Base-by-base conservation (phyloP, 2,888 invertebrate species). In the Amphipoea oculea region DNA sequence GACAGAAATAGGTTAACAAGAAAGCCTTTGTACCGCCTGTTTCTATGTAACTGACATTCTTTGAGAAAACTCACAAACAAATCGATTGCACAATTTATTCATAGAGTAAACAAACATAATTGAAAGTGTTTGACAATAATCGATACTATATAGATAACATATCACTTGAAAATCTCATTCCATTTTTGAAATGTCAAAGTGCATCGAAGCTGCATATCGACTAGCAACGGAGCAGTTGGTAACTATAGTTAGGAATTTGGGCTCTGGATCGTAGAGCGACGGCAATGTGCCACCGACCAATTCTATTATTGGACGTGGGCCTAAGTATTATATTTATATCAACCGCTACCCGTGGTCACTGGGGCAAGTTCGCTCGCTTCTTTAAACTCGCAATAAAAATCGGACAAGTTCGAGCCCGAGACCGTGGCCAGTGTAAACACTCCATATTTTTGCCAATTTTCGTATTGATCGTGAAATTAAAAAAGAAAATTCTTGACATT, bases 361-460 rank as follows among this genome's bases (percentile, higher is more conserved):
- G 93, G 96, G 95, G 94, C 96, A 96, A 96, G 96, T 96, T 96
- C 96, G 95, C 92, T 93, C 91, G 94, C 93, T 94, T 94, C 94
- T 95, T 95, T 92, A 95, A 94, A 94, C 94, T 94, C 92, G 91
- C 93, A 93, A 93, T 94, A 96, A 96, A 96, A 96, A 95, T 96
- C 95, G 95, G 93, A 89, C 96, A 95, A 96, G 96, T 96, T 96
- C 95, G 95, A 93, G 94, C 90, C 90, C 92, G 90, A 95, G 95
- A 95, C 92, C 95, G 92, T 94, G 95, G 94, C 93, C 93, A 90
- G 91, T 88, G 92, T 90, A 89, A 89, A 90, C 91, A 92, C 89
- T 89, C 85, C 89, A 91, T 89, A 90, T 84, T 86, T 88, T 84
- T 87, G 87, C 88, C 88, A 91, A 91, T 87, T 90, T 89, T 89